Percentiles rank a stretch among this genome's conserved stretches.
Conservation (phyloP, 2,113 vertebrate genomes). For the Connochaetes taurinus region DNA sequence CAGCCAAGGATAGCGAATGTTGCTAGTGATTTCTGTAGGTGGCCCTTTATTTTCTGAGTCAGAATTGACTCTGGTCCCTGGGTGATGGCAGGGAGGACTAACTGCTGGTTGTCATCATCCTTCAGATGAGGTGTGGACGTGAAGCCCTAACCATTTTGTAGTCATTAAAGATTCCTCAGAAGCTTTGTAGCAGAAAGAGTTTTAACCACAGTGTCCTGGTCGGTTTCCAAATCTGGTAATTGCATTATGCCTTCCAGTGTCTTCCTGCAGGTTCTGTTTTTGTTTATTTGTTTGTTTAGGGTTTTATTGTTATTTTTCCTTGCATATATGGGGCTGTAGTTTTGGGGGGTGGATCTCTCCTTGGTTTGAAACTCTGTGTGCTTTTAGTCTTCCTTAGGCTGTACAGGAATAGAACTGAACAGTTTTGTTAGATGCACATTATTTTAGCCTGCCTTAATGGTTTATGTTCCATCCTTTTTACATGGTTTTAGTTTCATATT, state of each 20-base stretch:
- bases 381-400: background rate
- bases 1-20: background rate
- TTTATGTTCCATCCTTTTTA: background rate
- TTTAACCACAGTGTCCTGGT: conserved; percentile 46
- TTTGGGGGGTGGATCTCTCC: background rate
- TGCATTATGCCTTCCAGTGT: conserved; percentile 29
- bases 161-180: background rate
- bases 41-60: background rate
- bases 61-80: background rate
- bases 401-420: background rate
- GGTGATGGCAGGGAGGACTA: background rate
- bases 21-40: background rate
- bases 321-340: background rate
- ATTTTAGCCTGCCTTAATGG: background rate
- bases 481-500: background rate
- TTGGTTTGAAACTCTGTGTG: background rate
- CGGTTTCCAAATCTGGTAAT: conserved; percentile 38
- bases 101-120: background rate
- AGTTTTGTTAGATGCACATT: background rate
- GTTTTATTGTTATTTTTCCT: background rate
- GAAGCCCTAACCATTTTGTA: conserved; percentile 6
- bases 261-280: conserved; percentile 36
- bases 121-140: conserved; percentile 31
- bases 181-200: background rate
- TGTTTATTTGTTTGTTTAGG: conserved; percentile 50